phyloP scores from a whole-genome alignment of 2,888 invertebrate genomes.

The Lissocephala sabroskyi region DNA sequence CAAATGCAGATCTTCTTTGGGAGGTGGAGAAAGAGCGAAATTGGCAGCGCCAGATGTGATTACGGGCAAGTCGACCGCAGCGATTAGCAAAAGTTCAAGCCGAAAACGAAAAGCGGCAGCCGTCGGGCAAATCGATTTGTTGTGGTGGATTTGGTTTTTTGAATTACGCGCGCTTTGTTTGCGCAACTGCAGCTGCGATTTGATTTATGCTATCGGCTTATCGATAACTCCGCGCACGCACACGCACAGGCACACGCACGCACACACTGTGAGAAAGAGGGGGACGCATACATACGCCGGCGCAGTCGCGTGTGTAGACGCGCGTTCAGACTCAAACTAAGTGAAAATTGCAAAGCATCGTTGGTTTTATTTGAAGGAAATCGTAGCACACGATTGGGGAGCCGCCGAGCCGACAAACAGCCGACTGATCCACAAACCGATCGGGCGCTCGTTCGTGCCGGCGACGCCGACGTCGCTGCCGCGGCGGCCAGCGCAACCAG shows the following conservation, averaged over 20 bases:
- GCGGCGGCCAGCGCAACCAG: slow-evolving; percentile 4
- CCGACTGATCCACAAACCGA: too few relatives aligned
- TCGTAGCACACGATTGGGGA: slow-evolving; percentile 39
- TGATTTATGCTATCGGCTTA: too few relatives aligned
- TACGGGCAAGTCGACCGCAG: neutral
- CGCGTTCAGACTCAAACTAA: slow-evolving; percentile 69
- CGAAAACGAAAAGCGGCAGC: neutral
- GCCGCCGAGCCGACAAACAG: slow-evolving; percentile 12
- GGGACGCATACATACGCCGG: slow-evolving; percentile 16
- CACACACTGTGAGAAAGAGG: too few relatives aligned
- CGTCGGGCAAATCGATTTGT: neutral
- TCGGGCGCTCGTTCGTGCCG: slow-evolving; percentile 1
- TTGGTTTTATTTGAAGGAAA: slow-evolving; percentile 64
- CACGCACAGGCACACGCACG: slow-evolving; percentile 16
- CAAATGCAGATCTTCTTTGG: too few relatives aligned
- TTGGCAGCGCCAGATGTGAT: neutral
- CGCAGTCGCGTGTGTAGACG: slow-evolving; percentile 33
- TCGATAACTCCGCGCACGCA: neutral
- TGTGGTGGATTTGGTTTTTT: neutral
- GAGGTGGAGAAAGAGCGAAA: too few relatives aligned
- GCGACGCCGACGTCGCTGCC: slow-evolving; percentile 16
- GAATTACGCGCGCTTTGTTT: neutral
- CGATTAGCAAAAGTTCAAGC: neutral
- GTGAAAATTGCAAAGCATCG: slow-evolving; percentile 64
- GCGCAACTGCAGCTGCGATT: too few relatives aligned